Evolutionary conservation across 2,888 invertebrate species (phyloP).

Genomic region (Nebria brevicollis): DNA sequence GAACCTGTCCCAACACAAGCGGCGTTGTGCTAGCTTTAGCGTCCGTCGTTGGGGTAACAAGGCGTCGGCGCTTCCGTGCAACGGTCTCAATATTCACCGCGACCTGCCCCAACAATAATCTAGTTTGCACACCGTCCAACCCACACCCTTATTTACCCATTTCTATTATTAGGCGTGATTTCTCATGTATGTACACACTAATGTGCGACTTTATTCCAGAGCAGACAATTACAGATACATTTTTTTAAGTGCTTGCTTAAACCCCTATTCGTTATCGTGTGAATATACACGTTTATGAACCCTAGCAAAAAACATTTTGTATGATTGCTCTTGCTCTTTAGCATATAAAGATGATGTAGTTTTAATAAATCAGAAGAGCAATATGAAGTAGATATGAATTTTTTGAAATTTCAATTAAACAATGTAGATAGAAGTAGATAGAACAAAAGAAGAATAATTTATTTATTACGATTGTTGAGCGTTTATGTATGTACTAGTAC

Average conservation of each 20-base stretch:
- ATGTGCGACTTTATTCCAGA: not conserved
- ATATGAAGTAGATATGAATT: too few relatives aligned
- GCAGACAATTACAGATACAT: too few relatives aligned
- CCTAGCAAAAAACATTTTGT: too few relatives aligned
- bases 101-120: conserved; percentile 5
- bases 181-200: not conserved
- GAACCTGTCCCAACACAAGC: conserved; percentile 3
- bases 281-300: too few relatives aligned
- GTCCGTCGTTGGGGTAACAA: not conserved
- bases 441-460: not conserved
- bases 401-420: too few relatives aligned
- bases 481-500: too few relatives aligned
- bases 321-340: too few relatives aligned
- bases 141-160: conserved; percentile 2
- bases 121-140: not conserved
- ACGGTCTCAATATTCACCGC: not conserved
- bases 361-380: too few relatives aligned
- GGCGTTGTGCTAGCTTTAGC: not conserved
- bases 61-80: not conserved
- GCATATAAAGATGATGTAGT: too few relatives aligned
- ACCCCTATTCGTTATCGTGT: too few relatives aligned
- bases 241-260: too few relatives aligned
- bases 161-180: not conserved
- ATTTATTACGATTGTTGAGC: not conserved
- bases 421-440: too few relatives aligned